phyloP scores from a whole-genome alignment of 2,888 invertebrate species.

The Phrixothrix hirtus region DNA sequence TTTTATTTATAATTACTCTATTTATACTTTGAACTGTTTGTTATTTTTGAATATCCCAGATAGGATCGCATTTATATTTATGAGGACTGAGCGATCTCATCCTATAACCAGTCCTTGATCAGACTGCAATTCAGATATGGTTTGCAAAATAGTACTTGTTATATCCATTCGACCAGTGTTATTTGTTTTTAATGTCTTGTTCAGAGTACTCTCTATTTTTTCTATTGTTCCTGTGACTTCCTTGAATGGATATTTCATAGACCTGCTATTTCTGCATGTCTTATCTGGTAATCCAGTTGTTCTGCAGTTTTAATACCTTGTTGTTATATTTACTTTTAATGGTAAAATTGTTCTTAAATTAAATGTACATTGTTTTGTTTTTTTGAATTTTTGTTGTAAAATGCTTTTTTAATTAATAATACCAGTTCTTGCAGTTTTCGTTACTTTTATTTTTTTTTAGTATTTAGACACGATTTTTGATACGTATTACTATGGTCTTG shows the following conservation, averaged over 20 bases:
- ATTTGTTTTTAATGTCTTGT: slow-evolving; percentile 50
- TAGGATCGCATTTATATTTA: slow-evolving; percentile 39
- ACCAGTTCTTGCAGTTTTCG: slow-evolving; percentile 73
- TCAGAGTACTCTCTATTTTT: slow-evolving; percentile 54
- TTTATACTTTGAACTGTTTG: slow-evolving; percentile 54
- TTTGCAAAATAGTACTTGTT: slow-evolving; percentile 33
- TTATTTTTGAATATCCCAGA: slow-evolving; percentile 45
- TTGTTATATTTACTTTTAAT: slow-evolving; percentile 66
- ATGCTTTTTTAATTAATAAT: slow-evolving; percentile 74
- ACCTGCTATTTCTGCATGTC: slow-evolving; percentile 58
- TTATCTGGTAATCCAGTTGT: slow-evolving; percentile 59
- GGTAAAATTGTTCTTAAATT: slow-evolving; percentile 75
- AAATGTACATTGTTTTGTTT: slow-evolving; percentile 77
- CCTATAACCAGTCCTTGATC: slow-evolving; percentile 38
- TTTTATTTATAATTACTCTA: slow-evolving; percentile 50
- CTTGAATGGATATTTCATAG: slow-evolving; percentile 39
- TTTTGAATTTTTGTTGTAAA: slow-evolving; percentile 75
- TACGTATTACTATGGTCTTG: neutral
- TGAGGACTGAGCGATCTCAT: slow-evolving; percentile 55
- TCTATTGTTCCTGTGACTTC: slow-evolving; percentile 49
- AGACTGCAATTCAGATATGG: slow-evolving; percentile 24
- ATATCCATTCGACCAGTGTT: slow-evolving; percentile 49
- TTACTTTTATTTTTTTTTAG: slow-evolving; percentile 60
- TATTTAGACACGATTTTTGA: neutral
- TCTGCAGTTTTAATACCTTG: slow-evolving; percentile 59